These are phyloP conservation scores for Sebastes oblongus DNA, from an alignment of 2,797 vertebrate genomes.

Conservation along the genomic window DNA sequence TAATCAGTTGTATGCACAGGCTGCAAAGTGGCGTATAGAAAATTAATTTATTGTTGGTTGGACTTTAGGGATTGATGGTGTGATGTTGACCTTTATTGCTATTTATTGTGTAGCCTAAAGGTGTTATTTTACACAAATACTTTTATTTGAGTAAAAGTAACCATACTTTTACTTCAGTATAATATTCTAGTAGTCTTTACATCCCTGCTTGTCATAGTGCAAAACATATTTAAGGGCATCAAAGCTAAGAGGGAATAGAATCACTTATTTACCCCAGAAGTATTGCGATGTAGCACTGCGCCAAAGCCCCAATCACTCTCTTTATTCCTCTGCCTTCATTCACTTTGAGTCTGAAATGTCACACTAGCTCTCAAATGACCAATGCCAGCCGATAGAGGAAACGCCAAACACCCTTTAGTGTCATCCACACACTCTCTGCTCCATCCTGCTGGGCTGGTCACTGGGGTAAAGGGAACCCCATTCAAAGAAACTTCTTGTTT, in stretches of 20 bases:
- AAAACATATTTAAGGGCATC: conserved; percentile 12
- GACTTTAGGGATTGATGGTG: background rate
- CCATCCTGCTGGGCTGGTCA: background rate
- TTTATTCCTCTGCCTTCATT: conserved; percentile 24
- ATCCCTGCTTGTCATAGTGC: background rate
- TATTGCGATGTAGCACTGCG: background rate
- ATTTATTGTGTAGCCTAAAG: background rate
- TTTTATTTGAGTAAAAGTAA: background rate
- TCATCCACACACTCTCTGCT: conserved; percentile 4
- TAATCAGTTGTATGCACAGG: background rate
- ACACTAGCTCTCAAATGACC: conserved; percentile 31
- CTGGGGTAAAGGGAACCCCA: background rate
- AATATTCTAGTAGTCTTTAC: background rate
- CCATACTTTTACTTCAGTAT: background rate
- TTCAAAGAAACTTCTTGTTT: background rate
- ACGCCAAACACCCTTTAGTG: conserved; percentile 15
- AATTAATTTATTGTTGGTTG: background rate
- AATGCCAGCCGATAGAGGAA: background rate
- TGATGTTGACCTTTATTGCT: background rate
- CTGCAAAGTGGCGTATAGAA: background rate
- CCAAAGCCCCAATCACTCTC: conserved; percentile 5
- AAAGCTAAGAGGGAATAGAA: background rate
- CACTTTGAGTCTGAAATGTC: conserved; percentile 36
- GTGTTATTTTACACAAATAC: background rate
- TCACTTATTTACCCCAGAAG: conserved; percentile 25